phyloP scores from a whole-genome alignment of 2,888 invertebrate species.

The Tetranychus truncatus region DNA sequence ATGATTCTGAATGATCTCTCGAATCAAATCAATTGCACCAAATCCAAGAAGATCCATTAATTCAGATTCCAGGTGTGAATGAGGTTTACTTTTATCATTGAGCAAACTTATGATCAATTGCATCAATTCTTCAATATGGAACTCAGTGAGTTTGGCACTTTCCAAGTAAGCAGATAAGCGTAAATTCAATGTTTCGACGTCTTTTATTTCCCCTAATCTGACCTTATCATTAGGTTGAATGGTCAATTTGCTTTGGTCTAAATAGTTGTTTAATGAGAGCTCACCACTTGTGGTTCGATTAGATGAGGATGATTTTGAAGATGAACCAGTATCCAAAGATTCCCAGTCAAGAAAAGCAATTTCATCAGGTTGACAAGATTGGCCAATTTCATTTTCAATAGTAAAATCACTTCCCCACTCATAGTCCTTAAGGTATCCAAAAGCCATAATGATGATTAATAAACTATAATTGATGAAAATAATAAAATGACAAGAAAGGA shows the following conservation, averaged over 20 bases:
- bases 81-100: neutral
- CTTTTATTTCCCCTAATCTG: neutral
- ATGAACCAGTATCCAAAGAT: neutral
- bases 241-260: neutral
- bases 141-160: neutral
- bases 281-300: neutral
- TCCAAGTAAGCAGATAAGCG: neutral
- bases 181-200: neutral
- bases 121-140: neutral
- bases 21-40: conserved; percentile 5
- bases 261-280: neutral
- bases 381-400: neutral
- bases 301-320: neutral
- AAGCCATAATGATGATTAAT: neutral
- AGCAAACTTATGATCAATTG: neutral
- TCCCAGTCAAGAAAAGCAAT: conserved; percentile 8
- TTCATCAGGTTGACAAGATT: neutral
- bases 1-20: neutral
- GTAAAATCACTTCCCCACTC: neutral
- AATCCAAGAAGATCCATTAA: conserved; percentile 9
- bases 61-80: neutral
- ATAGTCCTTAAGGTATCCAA: conserved; percentile 1
- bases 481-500: too few relatives aligned
- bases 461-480: neutral
- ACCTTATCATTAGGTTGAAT: neutral